Base-by-base conservation (phyloP, 2,888 invertebrate species). In the Barypeithes pellucidus region DNA sequence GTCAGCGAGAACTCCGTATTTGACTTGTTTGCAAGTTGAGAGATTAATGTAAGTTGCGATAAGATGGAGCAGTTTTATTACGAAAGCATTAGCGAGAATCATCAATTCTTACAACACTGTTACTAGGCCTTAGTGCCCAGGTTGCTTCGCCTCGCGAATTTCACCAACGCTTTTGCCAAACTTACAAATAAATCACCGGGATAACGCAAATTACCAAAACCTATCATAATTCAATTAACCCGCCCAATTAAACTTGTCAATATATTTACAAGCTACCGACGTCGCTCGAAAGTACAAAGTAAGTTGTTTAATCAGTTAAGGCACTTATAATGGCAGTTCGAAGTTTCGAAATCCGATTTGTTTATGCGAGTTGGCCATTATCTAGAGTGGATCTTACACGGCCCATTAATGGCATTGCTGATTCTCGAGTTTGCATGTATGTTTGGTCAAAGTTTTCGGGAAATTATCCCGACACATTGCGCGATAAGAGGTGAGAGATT, bases 21-120 rank as follows among this genome's bases (percentile, higher is more conserved):
- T 61, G 68, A 68, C 50, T 68, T 68, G 50, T 68, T 61, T 61
- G 68, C 60, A 68, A 61, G 33, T 36, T 18, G 61, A 20, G 50
- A 43, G 43, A 16, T 0, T 5, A 43, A 22, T 41, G 54, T 66
- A 36, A 66, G 57, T 36, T n/a, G 39, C 52, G 5, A 52, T 39
- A 16, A 5, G 66, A 57, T 43, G 66, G 22, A 54, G 52, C 54
- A 22, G 22, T 54, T 54, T 66, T 52, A 52, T 29, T 66, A 29
- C 8, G 7, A 29, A 1, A 4, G 29, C n/a, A n/a, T n/a, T n/a
- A n/a, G n/a, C n/a, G n/a, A n/a, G n/a, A n/a, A n/a, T n/a, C n/a
- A n/a, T n/a, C n/a, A n/a, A n/a, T n/a, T n/a, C n/a, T n/a, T n/a
- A n/a, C n/a, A n/a, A n/a, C n/a, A n/a, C n/a, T n/a, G n/a, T n/a